A percentile compares a stretch with the other conserved stretches of the same genome.
These are phyloP conservation scores for Volucella inflata DNA, from an alignment of 2,888 invertebrate genomes.

Conservation along the genomic window DNA sequence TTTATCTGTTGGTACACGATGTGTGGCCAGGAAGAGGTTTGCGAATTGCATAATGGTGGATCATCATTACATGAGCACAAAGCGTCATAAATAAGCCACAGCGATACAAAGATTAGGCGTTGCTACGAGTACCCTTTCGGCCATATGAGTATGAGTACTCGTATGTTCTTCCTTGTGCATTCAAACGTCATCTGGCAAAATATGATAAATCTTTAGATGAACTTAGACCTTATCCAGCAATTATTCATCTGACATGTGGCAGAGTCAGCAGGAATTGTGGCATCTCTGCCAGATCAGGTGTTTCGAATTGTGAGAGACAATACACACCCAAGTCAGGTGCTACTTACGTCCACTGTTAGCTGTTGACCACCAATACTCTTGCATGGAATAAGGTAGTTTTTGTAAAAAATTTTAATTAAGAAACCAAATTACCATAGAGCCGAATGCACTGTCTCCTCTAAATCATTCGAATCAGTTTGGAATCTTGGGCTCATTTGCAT, in stretches of 20 bases:
- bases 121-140: constrained; percentile 26
- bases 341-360: constrained; percentile 36
- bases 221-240: constrained; percentile 65
- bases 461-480: constrained; percentile 64
- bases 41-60: constrained; percentile 68
- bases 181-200: constrained; percentile 69
- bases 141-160: constrained; percentile 24
- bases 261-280: constrained; percentile 49
- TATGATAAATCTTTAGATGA: constrained; percentile 67
- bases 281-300: constrained; percentile 61
- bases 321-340: constrained; percentile 21
- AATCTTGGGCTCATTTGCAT: constrained; percentile 68
- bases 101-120: constrained; percentile 61
- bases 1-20: constrained; percentile 30
- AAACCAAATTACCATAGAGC: constrained; percentile 68
- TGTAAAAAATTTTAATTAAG: constrained; percentile 63
- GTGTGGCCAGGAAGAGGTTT: constrained; percentile 69
- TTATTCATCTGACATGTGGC: constrained; percentile 45
- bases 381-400: constrained; percentile 43
- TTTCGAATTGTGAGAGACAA: constrained; percentile 22
- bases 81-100: constrained; percentile 72
- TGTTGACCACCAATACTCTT: constrained; percentile 19
- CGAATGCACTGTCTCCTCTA: constrained; percentile 52
- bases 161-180: constrained; percentile 30
- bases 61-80: constrained; percentile 68